Evolutionary conservation across 2,113 vertebrate species (phyloP).

Genomic region (Pan paniscus): DNA sequence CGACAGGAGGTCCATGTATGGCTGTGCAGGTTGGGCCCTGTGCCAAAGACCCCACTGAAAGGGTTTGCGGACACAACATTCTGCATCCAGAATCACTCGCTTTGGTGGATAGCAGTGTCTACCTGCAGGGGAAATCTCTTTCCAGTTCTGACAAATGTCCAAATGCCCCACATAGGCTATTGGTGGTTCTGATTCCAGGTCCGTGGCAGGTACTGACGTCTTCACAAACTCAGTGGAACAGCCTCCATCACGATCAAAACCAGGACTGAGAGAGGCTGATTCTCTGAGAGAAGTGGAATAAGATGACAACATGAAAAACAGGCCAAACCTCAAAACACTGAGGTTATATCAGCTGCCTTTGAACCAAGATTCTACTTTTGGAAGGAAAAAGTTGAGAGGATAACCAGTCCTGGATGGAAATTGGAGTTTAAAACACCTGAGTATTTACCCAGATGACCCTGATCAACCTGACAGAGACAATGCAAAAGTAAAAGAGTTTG

Average conservation of each 20-base stretch:
- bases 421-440: neutral
- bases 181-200: neutral
- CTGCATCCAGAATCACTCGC: neutral
- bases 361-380: neutral
- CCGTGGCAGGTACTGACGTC: neutral
- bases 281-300: neutral
- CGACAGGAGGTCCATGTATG: neutral
- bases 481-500: neutral
- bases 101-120: neutral
- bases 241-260: neutral
- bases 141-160: neutral
- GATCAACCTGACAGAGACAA: neutral
- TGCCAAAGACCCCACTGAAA: neutral
- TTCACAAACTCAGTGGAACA: neutral
- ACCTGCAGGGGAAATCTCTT: neutral
- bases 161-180: neutral
- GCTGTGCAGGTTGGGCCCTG: neutral
- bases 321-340: neutral
- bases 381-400: neutral
- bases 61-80: accelerated
- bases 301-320: neutral
- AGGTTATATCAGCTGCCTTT: neutral
- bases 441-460: neutral
- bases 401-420: neutral
- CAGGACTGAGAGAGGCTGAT: neutral